Evolutionary conservation across 2,113 vertebrate genomes (phyloP).

Genomic region (Trinectes maculatus): DNA sequence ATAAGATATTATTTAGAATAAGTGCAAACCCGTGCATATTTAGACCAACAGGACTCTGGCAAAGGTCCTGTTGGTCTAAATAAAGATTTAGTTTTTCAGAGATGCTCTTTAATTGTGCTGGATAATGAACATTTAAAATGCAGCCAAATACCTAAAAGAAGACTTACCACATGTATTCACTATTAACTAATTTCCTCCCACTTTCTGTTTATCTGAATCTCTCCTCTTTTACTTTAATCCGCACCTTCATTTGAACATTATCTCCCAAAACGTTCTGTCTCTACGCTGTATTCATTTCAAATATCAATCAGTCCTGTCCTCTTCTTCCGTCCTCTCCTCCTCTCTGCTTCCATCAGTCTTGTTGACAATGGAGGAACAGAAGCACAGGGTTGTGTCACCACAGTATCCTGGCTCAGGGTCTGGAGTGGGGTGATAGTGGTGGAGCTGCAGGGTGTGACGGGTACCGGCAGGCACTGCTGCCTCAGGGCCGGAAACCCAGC

Average conservation of each 20-base stretch:
- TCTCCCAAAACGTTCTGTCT: not conserved
- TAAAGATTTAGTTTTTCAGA: not conserved
- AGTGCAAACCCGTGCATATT: too few species aligned
- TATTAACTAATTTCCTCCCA: not conserved
- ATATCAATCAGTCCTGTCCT: constrained; percentile 36
- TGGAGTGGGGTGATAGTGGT: constrained; percentile 90
- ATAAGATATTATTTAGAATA: too few species aligned
- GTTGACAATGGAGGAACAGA: constrained; percentile 89
- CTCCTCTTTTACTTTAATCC: not conserved
- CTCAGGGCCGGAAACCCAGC: constrained; percentile 87
- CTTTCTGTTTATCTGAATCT: not conserved
- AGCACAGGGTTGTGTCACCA: constrained; percentile 90
- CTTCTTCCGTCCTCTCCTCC: constrained; percentile 56
- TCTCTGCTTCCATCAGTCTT: constrained; percentile 86
- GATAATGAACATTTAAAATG: not conserved
- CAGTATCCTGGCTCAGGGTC: constrained; percentile 94
- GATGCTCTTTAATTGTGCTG: not conserved
- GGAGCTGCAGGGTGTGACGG: constrained; percentile 71
- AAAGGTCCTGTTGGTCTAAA: not conserved
- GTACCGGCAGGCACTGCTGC: constrained; percentile 73
- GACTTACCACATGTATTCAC: constrained; percentile 2
- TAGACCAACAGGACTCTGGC: not conserved
- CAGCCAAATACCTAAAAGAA: not conserved
- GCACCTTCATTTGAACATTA: not conserved
- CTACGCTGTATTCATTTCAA: not conserved